Base-by-base conservation (phyloP, 2,113 vertebrate genomes). In the Caloenas nicobarica region DNA sequence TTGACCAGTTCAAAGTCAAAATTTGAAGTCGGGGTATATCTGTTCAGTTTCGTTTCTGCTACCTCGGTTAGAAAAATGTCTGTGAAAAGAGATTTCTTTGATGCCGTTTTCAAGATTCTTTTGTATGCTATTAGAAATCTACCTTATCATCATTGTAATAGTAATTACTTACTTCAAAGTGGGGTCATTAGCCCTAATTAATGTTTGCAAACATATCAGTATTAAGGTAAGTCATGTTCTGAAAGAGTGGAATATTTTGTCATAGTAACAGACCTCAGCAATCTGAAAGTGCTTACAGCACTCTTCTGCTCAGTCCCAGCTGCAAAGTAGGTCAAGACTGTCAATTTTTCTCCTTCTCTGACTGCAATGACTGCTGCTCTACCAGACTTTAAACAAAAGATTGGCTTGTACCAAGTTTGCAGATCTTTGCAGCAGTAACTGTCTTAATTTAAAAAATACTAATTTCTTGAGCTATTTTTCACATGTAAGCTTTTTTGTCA, bases 311-410 rank as follows among this genome's bases (percentile, higher is more conserved):
- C 72, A 46, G 44, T 56, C 57, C 51, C 70, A 69, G 60, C 62
- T 81, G 60, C 42, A 91, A 91, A 95, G 86, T 65, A 86, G 88
- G 83, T 90, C 88, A 88, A 65, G 71, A 70, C 72, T 83, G 83
- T 90, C 71, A 81, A 11, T 74, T 86, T 89, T 74, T 34, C 51
- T 88, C 33, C 1, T 93, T 86, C 34, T 88, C 46, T 88, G 56
- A 44, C n/a, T 97, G 38, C 54, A 40, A 61, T 78, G 33, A 91
- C 86, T 93, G 74, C 33, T 86, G 24, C 51, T 92, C 51, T 86
- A 56, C 11, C 29, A 73, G 51, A 57, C 88, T 95, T 93, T 53
- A 89, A 84, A 76, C 42, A 88, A 78, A 93, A 71, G 44, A 81
- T 84, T 40, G 33, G 15, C 81, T 97, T 78, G 69, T 88, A 84